Conservation (phyloP, 1,140 invertebrate genomes). For the Colletes gigas region DNA sequence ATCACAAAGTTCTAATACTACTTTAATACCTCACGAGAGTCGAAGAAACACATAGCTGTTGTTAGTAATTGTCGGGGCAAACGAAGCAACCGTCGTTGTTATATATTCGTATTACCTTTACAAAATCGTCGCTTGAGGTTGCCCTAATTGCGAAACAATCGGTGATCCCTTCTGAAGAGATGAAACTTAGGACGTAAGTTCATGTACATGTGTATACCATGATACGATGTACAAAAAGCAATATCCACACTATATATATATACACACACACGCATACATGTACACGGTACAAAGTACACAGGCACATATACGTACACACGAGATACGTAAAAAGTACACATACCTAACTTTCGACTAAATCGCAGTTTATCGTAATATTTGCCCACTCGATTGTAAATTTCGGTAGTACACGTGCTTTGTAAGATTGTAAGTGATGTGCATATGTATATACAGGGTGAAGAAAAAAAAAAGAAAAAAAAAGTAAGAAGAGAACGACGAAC, state of each 20-base stretch:
- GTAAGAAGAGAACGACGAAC: constrained; percentile 26
- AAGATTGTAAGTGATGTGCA: constrained; percentile 56
- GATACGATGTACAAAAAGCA: constrained; percentile 68
- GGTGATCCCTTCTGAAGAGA: constrained; percentile 5
- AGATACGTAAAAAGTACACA: constrained; percentile 43
- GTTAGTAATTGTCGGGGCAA: constrained; percentile 1
- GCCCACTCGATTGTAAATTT: constrained; percentile 59
- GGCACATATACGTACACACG: constrained; percentile 22
- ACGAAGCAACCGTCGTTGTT: constrained; percentile 10
- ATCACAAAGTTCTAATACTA: background rate
- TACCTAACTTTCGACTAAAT: constrained; percentile 48
- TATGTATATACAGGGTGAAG: constrained; percentile 54
- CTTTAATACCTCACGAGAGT: background rate
- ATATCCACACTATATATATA: constrained; percentile 54
- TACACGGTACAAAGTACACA: constrained; percentile 27
- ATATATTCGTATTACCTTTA: constrained; percentile 25
- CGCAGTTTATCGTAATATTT: constrained; percentile 46
- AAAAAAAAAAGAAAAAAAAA: constrained; percentile 4
- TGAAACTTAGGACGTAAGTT: constrained; percentile 33
- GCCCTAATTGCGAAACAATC: constrained; percentile 21
- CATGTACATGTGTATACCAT: constrained; percentile 56
- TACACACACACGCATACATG: constrained; percentile 44
- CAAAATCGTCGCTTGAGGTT: constrained; percentile 30
- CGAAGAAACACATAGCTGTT: background rate
- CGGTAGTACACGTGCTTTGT: constrained; percentile 51